Base-by-base conservation (phyloP, 2,113 vertebrate genomes). In the Perca flavescens region DNA sequence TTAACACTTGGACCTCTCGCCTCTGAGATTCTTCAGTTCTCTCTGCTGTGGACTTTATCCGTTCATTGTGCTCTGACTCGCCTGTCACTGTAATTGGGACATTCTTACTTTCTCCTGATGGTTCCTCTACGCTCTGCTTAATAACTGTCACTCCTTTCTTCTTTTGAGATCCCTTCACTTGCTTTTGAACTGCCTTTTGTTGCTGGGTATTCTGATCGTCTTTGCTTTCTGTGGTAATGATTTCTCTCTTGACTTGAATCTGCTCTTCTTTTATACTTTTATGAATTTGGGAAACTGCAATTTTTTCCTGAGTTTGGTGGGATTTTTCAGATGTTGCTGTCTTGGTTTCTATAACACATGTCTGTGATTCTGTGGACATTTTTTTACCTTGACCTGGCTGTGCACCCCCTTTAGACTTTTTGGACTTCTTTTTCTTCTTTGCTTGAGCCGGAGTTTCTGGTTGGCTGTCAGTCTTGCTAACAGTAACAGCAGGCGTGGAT, bases 381-480 rank as follows among this genome's bases (percentile, higher is more conserved):
- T 90, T 89, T 85, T 90, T 94, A 28, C 50, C 58, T 86, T 92
- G 92, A 83, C 74, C 70, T 46, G 60, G n/a, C 50, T 90, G 91
- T 62, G 79, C 58, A 25, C 17, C 61, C 7, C 70, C 92, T 89
- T 93, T 95, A 5, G 94, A 92, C 80, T 94, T 96, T 88, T 94
- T 95, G 65, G 89, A 89, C 79, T 95, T 95, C 88, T 93, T 93
- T 83, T 94, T 95, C 90, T 91, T 95, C 72, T 94, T 95, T 62
- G 77, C 14, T n/a, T 84, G 85, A 52, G 86, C 67, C 49, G 56
- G 88, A 67, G 49, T 80, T 68, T 91, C 91, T 58, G 71, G 25
- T 75, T 89, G 89, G 49, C 49, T 86, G 46, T 87, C 89, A 66
- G 80, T 84, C 28, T 62, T 57, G 15, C 58, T 83, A 47, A 25